A percentile compares a stretch with the other conserved stretches of the same genome.
Evolutionary conservation across 2,113 vertebrate genomes (phyloP).

Genomic region (Picathartes gymnocephalus): DNA sequence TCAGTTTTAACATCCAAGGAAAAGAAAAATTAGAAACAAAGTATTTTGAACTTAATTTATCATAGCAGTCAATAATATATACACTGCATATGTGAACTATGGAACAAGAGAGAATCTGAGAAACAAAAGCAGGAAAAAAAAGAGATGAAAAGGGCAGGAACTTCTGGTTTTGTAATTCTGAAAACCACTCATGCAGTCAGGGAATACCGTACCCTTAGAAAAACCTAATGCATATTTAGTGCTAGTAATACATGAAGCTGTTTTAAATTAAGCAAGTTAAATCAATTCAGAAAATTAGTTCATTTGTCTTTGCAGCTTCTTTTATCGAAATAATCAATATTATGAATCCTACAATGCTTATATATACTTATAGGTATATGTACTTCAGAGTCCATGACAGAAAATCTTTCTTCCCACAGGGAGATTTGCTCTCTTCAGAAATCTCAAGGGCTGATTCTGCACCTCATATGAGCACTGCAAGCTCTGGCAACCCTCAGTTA

Average conservation of each 20-base stretch:
- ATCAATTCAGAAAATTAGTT: constrained; percentile 45
- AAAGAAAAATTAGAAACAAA: constrained; percentile 55
- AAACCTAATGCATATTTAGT: constrained; percentile 37
- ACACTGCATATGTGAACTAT: constrained; percentile 1
- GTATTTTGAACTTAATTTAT: constrained; percentile 46
- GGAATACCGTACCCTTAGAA: not conserved
- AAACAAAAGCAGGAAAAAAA: not conserved
- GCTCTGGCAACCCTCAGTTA: not conserved
- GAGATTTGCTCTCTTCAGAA: not conserved
- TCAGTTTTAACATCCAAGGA: constrained; percentile 59
- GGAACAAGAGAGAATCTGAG: not conserved
- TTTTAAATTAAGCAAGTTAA: constrained; percentile 17
- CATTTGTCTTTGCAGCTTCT: constrained; percentile 29
- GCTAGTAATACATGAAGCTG: constrained; percentile 21
- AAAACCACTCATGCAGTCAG: constrained; percentile 27
- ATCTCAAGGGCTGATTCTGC: not conserved
- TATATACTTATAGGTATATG: not conserved
- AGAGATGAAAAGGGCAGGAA: constrained; percentile 25
- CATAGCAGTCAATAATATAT: constrained; percentile 14
- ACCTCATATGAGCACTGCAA: not conserved
- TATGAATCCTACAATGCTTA: not conserved
- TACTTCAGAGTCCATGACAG: not conserved
- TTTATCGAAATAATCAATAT: constrained; percentile 1
- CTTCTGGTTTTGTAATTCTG: constrained; percentile 19
- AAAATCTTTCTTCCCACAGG: not conserved